Conservation (phyloP, 1,140 invertebrate species). For the Leptinotarsa undecemlineata region DNA sequence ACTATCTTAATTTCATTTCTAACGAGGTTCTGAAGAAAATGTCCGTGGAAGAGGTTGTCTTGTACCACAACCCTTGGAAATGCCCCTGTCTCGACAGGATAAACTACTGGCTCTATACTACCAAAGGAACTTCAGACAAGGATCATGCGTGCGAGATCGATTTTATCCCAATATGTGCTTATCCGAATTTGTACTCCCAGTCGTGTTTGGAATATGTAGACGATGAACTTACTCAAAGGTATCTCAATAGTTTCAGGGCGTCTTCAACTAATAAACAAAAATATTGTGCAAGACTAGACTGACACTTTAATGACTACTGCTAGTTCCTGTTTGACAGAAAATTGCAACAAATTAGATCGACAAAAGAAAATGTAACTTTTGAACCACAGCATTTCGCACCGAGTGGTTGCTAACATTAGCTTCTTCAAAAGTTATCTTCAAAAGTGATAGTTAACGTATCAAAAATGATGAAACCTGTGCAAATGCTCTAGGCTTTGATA, state of each 20-base stretch:
- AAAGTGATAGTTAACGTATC: no score
- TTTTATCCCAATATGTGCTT: slow-evolving; percentile 30
- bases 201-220: slow-evolving; percentile 34
- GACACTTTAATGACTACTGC: no score
- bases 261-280: no score
- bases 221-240: slow-evolving; percentile 22
- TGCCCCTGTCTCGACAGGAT: slow-evolving; percentile 37
- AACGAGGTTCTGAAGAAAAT: slow-evolving; percentile 36
- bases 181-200: slow-evolving; percentile 19
- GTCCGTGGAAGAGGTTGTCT: slow-evolving; percentile 28
- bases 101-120: slow-evolving; percentile 31
- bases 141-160: background rate
- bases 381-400: no score
- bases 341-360: no score
- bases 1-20: slow-evolving; percentile 36
- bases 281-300: no score
- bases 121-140: slow-evolving; percentile 25
- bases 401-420: no score
- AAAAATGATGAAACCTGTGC: no score
- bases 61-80: slow-evolving; percentile 38
- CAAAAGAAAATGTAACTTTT: no score
- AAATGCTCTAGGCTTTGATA: no score
- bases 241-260: background rate
- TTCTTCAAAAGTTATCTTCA: no score
- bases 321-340: no score